Base-by-base conservation (phyloP, 2,888 invertebrate genomes). In the Ophion ventricosus region DNA sequence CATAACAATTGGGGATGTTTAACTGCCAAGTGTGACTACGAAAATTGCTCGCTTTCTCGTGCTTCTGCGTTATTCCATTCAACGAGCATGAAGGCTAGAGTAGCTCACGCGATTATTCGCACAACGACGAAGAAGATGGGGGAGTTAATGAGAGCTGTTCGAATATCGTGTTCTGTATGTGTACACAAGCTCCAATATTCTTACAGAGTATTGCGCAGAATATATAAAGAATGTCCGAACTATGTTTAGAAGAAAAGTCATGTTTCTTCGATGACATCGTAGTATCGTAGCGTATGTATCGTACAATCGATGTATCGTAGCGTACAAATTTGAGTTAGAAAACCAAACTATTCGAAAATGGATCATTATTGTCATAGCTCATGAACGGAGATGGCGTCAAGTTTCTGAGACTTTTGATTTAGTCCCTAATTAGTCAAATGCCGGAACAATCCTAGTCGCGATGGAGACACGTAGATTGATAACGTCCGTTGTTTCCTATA, bases 91-190 rank as follows among this genome's bases (percentile, higher is more conserved):
- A 49, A 61, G 61, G 11, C 26, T 49, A 49, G 49, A 67, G 61
- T 49, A n/a, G 78, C 63, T 29, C 63, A 78, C 70, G 78, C 78
- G 70, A 78, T 70, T 78, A 78, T 78, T 70, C 43, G 69, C 49
- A 63, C 29, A 64, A 76, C 78, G 61, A 56, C 70, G 49, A 70
- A 70, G 49, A 49, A 49, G 49, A 57, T 69, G 20, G 29, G 5
- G 40, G 23, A 73, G 20, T 40, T 23, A 49, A 49, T 49, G 49
- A 40, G 35, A 14, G 59, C 8, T 57, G 20, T 29, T 57, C 20
- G 35, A 23, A 29, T 29, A 63, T 73, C 23, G 20, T 57, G 59
- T 29, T 35, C 14, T 59, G 11, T 23, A 59, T 25, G 72, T 56
- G 11, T 72, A 35, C 72, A 54, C 20, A 25, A 25, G n/a, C 49